Evolutionary conservation across 2,888 invertebrate genomes (phyloP), one percentile per base, ranked within the genome.

Genomic region (Meandrusa payeni): DNA sequence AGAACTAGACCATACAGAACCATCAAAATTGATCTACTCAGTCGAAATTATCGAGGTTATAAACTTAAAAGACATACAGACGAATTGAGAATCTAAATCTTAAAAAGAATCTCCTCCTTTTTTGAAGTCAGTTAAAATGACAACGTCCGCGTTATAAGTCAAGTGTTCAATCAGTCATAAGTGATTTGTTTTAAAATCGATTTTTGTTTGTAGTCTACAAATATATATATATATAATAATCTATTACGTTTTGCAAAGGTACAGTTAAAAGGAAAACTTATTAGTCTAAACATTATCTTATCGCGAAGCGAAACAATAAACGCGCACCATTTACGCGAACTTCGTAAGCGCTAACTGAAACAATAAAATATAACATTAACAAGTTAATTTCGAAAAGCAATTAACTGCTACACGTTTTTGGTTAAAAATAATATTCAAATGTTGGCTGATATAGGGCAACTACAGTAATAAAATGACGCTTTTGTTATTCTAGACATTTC

Each of bases 301-400:
- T 48, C 48, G 46, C 38, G 31, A 37, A 34, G 29, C 19, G 37
- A 51, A 48, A 46, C 46, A 24, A 46, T 48, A 33, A 44, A 48
- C 27, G 41, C 38, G 29, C 32, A 37, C 34, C 34, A 7, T 40
- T 51, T 48, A 48, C 46, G 46, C 41, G 41, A 48, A 43, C 10
- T 29, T 41, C 46, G 40, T 34, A 40, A 20, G 32, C 44, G 17
- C 15, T 29, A 47, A 50, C 41, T 34, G 27, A 48, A 48, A 43
- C 51, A 41, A 42, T 60, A 57, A 54, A 57, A 52, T 52, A 59
- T 59, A 61, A 57, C 59, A 59, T 67, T 68, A 75, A 76, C 75
- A 64, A 72, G 74, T 74, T 65, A 70, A 75, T 76, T 76, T 65
- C 42, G 57, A 74, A 74, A 69, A 66, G 71, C 70, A 73, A 76